Percentiles rank a stretch among this genome's conserved stretches.
These are phyloP conservation scores for Chrysogorgia sp. DNA, from an alignment of 92 coral and sea anemone species.

Conservation along the genomic window DNA sequence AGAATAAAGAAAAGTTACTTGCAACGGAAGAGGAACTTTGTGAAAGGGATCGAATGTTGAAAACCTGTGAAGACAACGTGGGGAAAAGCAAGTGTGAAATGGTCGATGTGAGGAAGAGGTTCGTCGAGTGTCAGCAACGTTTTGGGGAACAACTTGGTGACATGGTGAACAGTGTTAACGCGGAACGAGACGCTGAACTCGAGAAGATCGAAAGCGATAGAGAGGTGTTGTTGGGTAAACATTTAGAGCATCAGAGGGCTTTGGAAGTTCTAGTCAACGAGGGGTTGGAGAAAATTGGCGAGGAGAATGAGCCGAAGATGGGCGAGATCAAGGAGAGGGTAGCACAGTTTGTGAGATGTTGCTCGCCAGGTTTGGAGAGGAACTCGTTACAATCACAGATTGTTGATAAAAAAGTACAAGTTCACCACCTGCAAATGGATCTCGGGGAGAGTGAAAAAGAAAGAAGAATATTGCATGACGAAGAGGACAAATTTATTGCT, in stretches of 20 bases:
- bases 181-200: conserved; percentile 64
- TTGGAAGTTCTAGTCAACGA: conserved; percentile 71
- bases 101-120: conserved; percentile 61
- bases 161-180: conserved; percentile 66
- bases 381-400: conserved; percentile 36
- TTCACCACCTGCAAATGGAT: conserved; percentile 33
- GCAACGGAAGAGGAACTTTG: conserved; percentile 60
- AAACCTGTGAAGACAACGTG: conserved; percentile 64
- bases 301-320: conserved; percentile 46
- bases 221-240: conserved; percentile 55
- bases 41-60: conserved; percentile 62
- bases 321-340: neutral
- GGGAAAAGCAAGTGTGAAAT: conserved; percentile 70
- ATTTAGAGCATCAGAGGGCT: conserved; percentile 55
- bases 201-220: conserved; percentile 65
- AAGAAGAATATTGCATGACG: neutral
- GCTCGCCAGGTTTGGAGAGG: conserved; percentile 12
- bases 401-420: conserved; percentile 31
- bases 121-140: conserved; percentile 62
- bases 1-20: conserved; percentile 62
- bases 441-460: conserved; percentile 26
- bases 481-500: neutral
- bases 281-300: conserved; percentile 67
- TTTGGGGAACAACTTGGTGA: conserved; percentile 74
- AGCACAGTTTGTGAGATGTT: conserved; percentile 4